A percentile compares a stretch with the other conserved stretches of the same genome.
phyloP scores from a whole-genome alignment of 1,140 invertebrate species.

The Drosophila ananassae region DNA sequence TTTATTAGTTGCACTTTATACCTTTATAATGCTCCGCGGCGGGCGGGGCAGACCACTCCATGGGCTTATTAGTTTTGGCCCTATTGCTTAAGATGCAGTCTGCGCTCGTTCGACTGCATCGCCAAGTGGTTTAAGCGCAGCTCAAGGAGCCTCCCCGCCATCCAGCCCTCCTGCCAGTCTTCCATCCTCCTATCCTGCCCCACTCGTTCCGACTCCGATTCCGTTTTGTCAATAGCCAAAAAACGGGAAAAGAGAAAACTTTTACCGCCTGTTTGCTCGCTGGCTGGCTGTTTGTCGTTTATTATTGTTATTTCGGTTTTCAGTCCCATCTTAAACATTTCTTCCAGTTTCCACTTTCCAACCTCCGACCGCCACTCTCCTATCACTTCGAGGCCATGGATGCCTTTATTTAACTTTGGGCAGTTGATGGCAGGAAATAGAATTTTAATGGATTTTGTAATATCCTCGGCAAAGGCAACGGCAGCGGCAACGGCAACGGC shows the following conservation, averaged over 20 bases:
- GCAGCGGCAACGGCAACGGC: too few relatives aligned
- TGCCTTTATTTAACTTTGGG: conserved; percentile 78
- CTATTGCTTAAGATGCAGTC: conserved; percentile 65
- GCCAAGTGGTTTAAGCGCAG: conserved; percentile 50
- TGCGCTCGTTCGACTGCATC: conserved; percentile 67
- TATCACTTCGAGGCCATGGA: conserved; percentile 15
- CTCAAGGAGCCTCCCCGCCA: conserved; percentile 16
- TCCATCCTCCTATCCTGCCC: neutral
- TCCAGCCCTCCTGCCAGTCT: too few relatives aligned
- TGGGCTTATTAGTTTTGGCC: conserved; percentile 73
- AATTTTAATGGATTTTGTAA: conserved; percentile 83
- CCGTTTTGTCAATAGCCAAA: conserved; percentile 40
- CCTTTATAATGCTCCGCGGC: conserved; percentile 55
- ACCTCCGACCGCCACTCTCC: conserved; percentile 25
- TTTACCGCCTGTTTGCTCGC: conserved; percentile 75
- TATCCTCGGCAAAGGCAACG: conserved; percentile 42
- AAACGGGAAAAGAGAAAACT: conserved; percentile 53
- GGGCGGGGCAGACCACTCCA: conserved; percentile 37
- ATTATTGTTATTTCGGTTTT: conserved; percentile 79
- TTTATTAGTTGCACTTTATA: conserved; percentile 74
- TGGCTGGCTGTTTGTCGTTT: conserved; percentile 77
- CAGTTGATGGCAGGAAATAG: conserved; percentile 82
- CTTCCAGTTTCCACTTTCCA: neutral
- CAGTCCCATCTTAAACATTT: conserved; percentile 13
- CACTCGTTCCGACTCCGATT: neutral